These are phyloP conservation scores for Arge pagana DNA, from an alignment of 2,888 invertebrate species.

Conservation along the genomic window DNA sequence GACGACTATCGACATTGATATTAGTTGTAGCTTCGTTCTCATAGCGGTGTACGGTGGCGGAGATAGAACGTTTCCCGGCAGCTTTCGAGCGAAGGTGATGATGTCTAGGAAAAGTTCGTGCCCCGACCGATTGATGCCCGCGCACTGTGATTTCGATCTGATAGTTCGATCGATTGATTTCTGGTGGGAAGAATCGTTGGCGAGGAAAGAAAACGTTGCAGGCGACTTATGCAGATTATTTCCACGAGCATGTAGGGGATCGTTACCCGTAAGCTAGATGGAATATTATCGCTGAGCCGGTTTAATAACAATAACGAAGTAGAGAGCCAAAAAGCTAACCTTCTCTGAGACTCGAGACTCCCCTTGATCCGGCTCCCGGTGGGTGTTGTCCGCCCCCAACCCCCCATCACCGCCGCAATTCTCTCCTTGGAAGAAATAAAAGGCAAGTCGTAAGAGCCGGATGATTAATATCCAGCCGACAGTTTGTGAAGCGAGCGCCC, in stretches of 20 bases:
- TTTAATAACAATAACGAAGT: conserved; percentile 45
- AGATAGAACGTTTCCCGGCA: no score
- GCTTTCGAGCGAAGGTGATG: no score
- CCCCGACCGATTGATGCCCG: no score
- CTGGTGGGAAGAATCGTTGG: conserved; percentile 15
- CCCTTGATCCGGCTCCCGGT: conserved; percentile 25
- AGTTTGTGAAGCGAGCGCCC: conserved; percentile 57
- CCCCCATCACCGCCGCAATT: conserved; percentile 8
- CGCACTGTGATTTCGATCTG: no score
- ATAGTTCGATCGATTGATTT: neutral
- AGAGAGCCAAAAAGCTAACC: conserved; percentile 29
- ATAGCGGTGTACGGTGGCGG: no score
- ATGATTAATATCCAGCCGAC: conserved; percentile 59
- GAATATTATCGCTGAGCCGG: conserved; percentile 25
- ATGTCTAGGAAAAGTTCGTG: no score
- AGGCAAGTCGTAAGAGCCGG: conserved; percentile 50
- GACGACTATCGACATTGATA: no score
- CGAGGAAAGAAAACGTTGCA: conserved; percentile 16
- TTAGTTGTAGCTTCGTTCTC: no score
- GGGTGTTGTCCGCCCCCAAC: conserved; percentile 23
- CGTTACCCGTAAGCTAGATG: conserved; percentile 12
- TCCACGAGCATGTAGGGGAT: conserved; percentile 13
- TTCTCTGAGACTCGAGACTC: conserved; percentile 15
- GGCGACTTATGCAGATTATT: neutral
- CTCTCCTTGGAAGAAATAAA: conserved; percentile 51